These are phyloP conservation scores for Coptodon rendalli DNA, from an alignment of 2,113 vertebrate genomes.

Conservation along the genomic window DNA sequence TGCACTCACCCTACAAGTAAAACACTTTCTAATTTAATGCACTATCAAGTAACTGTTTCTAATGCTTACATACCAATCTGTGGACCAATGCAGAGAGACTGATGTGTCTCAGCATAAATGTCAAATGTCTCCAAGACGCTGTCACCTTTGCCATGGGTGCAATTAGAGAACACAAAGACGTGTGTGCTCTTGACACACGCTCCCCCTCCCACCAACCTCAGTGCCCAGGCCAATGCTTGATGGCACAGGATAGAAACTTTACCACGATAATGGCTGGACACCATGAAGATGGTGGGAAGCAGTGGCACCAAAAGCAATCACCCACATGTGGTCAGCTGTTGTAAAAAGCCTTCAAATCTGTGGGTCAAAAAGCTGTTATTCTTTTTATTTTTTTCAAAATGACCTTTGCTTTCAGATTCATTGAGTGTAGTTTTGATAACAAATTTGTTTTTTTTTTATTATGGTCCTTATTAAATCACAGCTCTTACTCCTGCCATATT, in stretches of 20 bases:
- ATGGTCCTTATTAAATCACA: background rate
- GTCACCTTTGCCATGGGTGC: conserved; percentile 64
- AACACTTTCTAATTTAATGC: background rate
- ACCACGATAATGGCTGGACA: background rate
- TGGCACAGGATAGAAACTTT: background rate
- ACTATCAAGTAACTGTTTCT: background rate
- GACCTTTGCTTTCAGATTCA: fast-evolving
- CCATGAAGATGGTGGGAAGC: conserved; percentile 35
- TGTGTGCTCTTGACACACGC: conserved; percentile 46
- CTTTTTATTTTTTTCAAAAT: background rate
- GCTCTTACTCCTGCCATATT: background rate
- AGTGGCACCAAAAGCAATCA: conserved; percentile 38
- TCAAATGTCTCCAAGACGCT: conserved; percentile 69
- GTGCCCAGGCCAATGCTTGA: conserved; percentile 6
- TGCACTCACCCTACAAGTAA: background rate
- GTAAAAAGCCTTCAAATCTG: background rate
- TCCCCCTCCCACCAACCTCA: background rate
- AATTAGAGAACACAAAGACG: conserved; percentile 61
- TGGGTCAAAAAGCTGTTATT: background rate
- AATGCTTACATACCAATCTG: conserved; percentile 38
- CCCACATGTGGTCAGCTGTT: conserved; percentile 29
- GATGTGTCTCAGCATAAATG: conserved; percentile 36
- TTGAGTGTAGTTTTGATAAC: background rate
- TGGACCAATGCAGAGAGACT: conserved; percentile 41
- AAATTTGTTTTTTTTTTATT: background rate